Percentiles rank a stretch among this genome's conserved stretches.
Conservation (phyloP, 2,888 invertebrate species). For the Xiphydria camelus region DNA sequence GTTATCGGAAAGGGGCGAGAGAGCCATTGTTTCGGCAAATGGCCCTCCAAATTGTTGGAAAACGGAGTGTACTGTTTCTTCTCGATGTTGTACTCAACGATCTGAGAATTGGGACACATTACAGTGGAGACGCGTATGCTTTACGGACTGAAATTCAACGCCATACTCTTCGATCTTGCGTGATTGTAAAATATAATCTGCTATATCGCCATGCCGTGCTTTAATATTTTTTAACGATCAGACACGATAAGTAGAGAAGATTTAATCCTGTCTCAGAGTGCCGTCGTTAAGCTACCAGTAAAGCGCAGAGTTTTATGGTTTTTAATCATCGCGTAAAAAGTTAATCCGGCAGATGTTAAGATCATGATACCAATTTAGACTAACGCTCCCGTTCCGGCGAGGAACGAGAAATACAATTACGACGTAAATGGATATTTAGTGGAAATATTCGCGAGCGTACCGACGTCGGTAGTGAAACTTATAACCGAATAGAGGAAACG, state of each 20-base stretch:
- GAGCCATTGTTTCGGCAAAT: slow-evolving; percentile 64
- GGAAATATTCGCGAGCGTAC: not conserved
- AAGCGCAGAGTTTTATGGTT: slow-evolving; percentile 18
- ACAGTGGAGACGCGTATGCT: too few species aligned
- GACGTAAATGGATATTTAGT: too few species aligned
- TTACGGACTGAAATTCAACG: too few species aligned
- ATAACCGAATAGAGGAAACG: too few species aligned
- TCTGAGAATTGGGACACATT: too few species aligned
- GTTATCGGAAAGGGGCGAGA: slow-evolving; percentile 64
- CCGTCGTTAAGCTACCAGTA: not conserved
- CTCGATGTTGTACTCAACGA: slow-evolving; percentile 75
- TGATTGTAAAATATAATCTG: too few species aligned
- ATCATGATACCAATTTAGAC: not conserved
- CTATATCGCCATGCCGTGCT: too few species aligned
- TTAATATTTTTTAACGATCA: slow-evolving; percentile 29
- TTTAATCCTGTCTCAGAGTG: slow-evolving; percentile 20
- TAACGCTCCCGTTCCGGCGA: too few species aligned
- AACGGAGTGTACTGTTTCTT: slow-evolving; percentile 68
- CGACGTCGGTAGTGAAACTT: too few species aligned
- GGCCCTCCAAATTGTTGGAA: slow-evolving; percentile 62
- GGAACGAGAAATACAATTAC: too few species aligned
- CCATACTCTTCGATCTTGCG: too few species aligned
- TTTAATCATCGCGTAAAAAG: slow-evolving; percentile 22
- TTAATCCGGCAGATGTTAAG: not conserved
- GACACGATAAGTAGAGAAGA: slow-evolving; percentile 26